These are phyloP conservation scores for Chaetorhynchus papuensis DNA, from an alignment of 2,113 vertebrate species.

Conservation along the genomic window DNA sequence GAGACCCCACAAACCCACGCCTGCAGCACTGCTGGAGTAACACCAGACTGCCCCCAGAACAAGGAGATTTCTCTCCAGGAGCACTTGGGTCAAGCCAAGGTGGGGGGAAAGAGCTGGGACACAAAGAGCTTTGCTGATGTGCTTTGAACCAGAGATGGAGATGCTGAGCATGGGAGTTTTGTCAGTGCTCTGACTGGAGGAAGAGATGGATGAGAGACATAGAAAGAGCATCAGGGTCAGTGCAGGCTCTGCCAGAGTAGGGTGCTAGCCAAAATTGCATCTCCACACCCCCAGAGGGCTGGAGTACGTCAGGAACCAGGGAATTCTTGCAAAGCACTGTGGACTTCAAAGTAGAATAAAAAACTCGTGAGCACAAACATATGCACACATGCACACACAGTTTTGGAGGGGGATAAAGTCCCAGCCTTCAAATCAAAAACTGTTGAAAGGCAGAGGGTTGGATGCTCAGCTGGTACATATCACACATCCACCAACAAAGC, in stretches of 20 bases:
- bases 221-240: not conserved
- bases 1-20: fast-evolving
- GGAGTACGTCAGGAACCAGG: not conserved
- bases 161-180: not conserved
- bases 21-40: not conserved
- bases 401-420: not conserved
- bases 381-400: not conserved
- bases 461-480: not conserved
- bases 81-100: not conserved
- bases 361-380: not conserved
- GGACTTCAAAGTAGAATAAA: not conserved
- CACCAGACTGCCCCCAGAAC: not conserved
- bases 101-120: not conserved
- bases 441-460: not conserved
- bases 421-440: constrained; percentile 7
- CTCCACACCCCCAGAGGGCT: not conserved
- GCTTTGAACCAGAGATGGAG: not conserved
- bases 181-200: not conserved
- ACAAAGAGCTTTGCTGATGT: not conserved
- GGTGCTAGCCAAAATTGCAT: not conserved
- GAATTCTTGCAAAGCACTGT: not conserved
- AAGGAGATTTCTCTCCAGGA: not conserved
- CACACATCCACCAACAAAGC: not conserved
- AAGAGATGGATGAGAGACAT: not conserved
- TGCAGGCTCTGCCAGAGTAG: not conserved